Evolutionary conservation across 2,797 vertebrate genomes (phyloP), one percentile per base, ranked within the genome.

Genomic region (Pristis pectinata): DNA sequence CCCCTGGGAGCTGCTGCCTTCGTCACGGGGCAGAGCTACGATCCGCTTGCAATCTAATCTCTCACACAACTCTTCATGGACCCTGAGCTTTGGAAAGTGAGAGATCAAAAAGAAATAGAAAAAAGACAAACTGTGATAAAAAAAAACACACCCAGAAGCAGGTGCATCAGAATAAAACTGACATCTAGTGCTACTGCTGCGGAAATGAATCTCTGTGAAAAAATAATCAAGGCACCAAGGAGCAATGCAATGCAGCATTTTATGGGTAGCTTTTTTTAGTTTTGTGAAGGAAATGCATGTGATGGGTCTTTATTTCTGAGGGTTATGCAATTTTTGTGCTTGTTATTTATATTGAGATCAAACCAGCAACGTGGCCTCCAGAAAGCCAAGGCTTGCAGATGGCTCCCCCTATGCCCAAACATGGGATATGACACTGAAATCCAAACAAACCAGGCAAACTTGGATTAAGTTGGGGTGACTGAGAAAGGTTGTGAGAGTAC

Each of bases 381-480:
- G 94, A 93, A 70, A 94, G 95, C 74, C 83, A 95, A 95, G 94
- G 95, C 95, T 96, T 96, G 96, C 96, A 95, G 95, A 97, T 97
- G 97, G 98, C 98, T 98, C 98, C 99, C 98, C 98, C 98, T 99
- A 98, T 98, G 98, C 97, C 96, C 95, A 92, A 95, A 95, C 94
- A 94, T 94, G 30, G 95, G 96, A 94, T 97, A 98, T 96, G 95
- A 97, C 98, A 98, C 95, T 27, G 96, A 95, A 72, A 72, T 0
- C 77, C 70, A 67, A 59, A 37, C 5, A 1, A 77, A 95, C 95
- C 94, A 6, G 95, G 92, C 34, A 0, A 19, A 15, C 0, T 13
- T 3, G 37, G 34, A 13, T 22, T 3, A n/a, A 10, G 9, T 9
- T 56, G 1, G 82, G 44, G 82, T 27, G 49, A 64, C 9, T 9